Conservation (phyloP, 2,797 vertebrate species). For the Epinephelus awoara region DNA sequence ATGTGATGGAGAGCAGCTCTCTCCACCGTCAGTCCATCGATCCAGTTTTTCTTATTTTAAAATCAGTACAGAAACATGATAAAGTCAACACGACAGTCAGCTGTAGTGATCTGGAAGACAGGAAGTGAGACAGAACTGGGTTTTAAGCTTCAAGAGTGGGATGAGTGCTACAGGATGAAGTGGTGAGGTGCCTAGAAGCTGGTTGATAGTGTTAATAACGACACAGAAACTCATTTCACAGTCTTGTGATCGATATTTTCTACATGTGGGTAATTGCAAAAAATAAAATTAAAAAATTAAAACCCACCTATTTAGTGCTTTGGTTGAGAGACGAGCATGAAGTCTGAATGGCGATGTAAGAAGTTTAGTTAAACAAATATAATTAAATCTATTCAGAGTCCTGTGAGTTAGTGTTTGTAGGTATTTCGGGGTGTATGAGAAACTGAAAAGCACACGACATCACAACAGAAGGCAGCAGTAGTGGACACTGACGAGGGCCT, state of each 20-base stretch:
- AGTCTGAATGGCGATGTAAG: constrained; percentile 5
- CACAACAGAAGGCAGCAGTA: constrained; percentile 72
- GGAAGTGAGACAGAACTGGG: background rate
- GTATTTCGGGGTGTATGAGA: background rate
- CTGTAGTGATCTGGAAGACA: constrained; percentile 24
- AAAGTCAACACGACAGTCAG: background rate
- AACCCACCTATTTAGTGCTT: constrained; percentile 72
- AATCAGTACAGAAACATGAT: constrained; percentile 23
- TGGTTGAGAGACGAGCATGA: constrained; percentile 70
- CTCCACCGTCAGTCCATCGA: constrained; percentile 17
- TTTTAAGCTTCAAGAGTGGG: background rate
- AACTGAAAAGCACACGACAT: constrained; percentile 15
- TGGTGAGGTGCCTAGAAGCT: constrained; percentile 12
- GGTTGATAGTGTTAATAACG: background rate
- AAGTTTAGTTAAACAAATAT: background rate
- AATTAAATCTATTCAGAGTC: constrained; percentile 5
- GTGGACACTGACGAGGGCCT: constrained; percentile 85
- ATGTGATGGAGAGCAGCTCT: constrained; percentile 15
- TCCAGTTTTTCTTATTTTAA: constrained; percentile 5
- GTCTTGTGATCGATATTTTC: constrained; percentile 17
- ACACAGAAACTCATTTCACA: background rate
- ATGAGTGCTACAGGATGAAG: background rate
- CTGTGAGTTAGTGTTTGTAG: constrained; percentile 48
- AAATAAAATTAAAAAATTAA: background rate
- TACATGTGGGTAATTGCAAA: constrained; percentile 15